A percentile compares a stretch with the other conserved stretches of the same genome.
These are phyloP conservation scores for Muscina levida DNA, from an alignment of 2,888 invertebrate species.

Conservation along the genomic window DNA sequence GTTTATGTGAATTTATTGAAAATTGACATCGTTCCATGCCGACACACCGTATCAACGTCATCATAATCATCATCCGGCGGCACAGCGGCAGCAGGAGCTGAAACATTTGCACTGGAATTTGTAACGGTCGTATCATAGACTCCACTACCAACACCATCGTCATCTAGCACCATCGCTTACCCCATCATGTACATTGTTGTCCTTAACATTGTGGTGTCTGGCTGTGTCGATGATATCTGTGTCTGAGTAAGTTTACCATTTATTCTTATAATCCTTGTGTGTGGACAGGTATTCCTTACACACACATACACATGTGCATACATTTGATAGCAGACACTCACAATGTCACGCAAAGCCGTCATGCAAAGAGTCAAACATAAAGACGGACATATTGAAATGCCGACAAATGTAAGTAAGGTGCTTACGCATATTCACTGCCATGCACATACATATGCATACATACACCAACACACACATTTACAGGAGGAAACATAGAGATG, in stretches of 20 bases:
- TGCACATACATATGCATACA: not conserved
- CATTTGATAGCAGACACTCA: not conserved
- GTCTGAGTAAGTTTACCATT: not conserved
- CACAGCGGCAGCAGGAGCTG: not conserved
- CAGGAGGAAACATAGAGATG: not conserved
- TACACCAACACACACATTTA: not conserved
- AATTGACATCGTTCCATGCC: conserved; percentile 57
- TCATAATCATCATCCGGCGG: conserved; percentile 42
- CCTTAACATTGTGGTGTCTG: conserved; percentile 29
- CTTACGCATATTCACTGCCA: conserved; percentile 8
- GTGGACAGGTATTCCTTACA: not conserved
- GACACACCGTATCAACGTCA: conserved; percentile 38
- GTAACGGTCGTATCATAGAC: not conserved
- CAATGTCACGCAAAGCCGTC: not conserved
- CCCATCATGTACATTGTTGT: conserved; percentile 12
- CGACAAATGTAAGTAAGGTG: conserved; percentile 21
- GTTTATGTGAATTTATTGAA: conserved; percentile 63
- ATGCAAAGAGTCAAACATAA: not conserved
- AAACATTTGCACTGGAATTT: not conserved
- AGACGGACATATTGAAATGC: not conserved
- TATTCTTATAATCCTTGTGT: not conserved
- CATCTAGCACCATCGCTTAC: not conserved
- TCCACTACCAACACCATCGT: conserved; percentile 21
- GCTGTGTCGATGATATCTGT: not conserved
- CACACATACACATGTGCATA: too few species aligned